Percentiles rank a stretch among this genome's conserved stretches.
Conservation (phyloP, 2,113 vertebrate genomes). For the Daboia siamensis region DNA sequence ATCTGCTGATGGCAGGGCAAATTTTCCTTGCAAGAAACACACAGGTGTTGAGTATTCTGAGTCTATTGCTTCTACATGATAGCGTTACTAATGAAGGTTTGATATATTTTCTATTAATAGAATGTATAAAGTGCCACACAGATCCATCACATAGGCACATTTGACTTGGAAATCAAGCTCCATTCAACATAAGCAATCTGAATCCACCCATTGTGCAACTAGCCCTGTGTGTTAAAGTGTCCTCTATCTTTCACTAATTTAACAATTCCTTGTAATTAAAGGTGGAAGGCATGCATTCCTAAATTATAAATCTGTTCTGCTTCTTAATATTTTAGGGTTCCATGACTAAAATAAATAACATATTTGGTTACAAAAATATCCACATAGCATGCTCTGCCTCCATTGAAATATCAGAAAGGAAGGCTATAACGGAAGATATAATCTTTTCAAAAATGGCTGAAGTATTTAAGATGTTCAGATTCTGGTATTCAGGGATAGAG, state of each 20-base stretch:
- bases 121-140: not conserved
- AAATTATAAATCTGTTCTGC: not conserved
- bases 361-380: not conserved
- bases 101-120: not conserved
- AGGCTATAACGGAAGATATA: not conserved
- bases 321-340: not conserved
- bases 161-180: not conserved
- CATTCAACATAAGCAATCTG: not conserved
- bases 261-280: not conserved
- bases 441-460: not conserved
- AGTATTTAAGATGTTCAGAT: not conserved
- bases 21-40: not conserved
- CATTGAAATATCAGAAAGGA: not conserved
- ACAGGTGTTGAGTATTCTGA: not conserved
- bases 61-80: not conserved
- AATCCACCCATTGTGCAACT: not conserved
- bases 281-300: not conserved
- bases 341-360: not conserved
- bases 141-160: not conserved
- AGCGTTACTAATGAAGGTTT: conserved; percentile 5
- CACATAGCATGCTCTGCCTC: not conserved
- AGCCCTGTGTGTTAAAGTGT: not conserved
- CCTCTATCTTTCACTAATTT: not conserved
- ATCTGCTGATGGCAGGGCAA: not conserved
- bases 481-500: too few relatives aligned